phyloP scores from a whole-genome alignment of 35 echinoderm and acorn worm genomes.

The Acanthaster planci region DNA sequence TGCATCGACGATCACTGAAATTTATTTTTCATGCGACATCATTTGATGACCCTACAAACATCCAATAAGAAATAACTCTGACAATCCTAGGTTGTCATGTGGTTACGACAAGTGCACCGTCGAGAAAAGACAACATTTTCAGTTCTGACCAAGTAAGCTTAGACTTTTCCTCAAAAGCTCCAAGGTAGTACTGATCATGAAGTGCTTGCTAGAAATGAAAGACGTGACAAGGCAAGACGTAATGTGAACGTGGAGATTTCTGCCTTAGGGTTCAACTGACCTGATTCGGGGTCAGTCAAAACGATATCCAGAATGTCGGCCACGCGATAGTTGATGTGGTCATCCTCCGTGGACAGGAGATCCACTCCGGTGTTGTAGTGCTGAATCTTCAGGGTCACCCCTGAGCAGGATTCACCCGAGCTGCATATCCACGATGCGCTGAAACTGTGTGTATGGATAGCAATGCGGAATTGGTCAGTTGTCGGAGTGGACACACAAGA shows the following conservation, averaged over 20 bases:
- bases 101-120: too few species aligned
- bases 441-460: conserved; percentile 39
- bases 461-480: too few species aligned
- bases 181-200: not conserved
- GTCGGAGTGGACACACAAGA: too few species aligned
- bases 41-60: too few species aligned
- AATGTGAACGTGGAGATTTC: not conserved
- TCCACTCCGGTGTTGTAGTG: conserved; percentile 69
- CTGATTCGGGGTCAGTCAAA: conserved; percentile 75
- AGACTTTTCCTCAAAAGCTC: not conserved
- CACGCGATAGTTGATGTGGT: conserved; percentile 70
- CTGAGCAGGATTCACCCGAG: conserved; percentile 71
- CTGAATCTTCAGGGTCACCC: conserved; percentile 63
- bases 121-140: too few species aligned
- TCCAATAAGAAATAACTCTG: too few species aligned
- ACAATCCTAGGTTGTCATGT: too few species aligned
- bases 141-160: not conserved
- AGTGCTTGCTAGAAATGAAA: not conserved
- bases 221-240: not conserved
- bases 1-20: too few species aligned
- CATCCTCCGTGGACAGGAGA: conserved; percentile 53
- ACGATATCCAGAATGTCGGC: conserved; percentile 74
- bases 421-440: conserved; percentile 79
- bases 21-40: too few species aligned
- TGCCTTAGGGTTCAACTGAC: conserved; percentile 47